Conservation (phyloP, 2,113 vertebrate genomes). For the Gnathonemus echidnorhynchus region DNA sequence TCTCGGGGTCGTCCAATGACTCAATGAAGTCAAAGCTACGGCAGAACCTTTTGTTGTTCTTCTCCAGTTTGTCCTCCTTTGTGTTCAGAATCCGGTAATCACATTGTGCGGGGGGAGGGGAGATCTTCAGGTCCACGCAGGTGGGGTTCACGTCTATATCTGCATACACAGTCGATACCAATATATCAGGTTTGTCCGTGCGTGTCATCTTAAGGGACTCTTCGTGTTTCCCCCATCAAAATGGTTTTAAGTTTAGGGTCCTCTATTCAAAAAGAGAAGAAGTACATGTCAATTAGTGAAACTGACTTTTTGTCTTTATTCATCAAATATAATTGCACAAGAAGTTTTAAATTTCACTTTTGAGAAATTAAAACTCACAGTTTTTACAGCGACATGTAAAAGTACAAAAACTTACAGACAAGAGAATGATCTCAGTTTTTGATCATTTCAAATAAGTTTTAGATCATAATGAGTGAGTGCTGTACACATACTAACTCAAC, state of each 20-base stretch:
- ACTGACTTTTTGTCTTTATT: conserved; percentile 7
- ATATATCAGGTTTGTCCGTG: conserved; percentile 89
- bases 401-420: neutral
- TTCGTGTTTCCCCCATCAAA: conserved; percentile 70
- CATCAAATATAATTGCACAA: neutral
- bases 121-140: conserved; percentile 55
- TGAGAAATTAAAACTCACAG: neutral
- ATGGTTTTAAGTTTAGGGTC: conserved; percentile 56
- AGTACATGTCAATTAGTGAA: conserved; percentile 15
- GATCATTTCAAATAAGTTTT: neutral
- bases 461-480: neutral
- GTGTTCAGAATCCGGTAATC: conserved; percentile 63
- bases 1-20: conserved; percentile 66
- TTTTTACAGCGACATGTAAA: neutral
- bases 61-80: conserved; percentile 61
- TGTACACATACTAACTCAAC: neutral
- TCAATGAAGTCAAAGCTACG: conserved; percentile 76
- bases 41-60: conserved; percentile 83
- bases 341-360: neutral
- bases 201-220: conserved; percentile 93
- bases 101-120: conserved; percentile 71
- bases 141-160: conserved; percentile 77
- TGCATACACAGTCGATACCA: conserved; percentile 85
- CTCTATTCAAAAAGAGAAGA: conserved; percentile 42
- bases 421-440: neutral